Evolutionary conservation across 2,888 invertebrate species (phyloP).

Genomic region (Gryllus longicercus): DNA sequence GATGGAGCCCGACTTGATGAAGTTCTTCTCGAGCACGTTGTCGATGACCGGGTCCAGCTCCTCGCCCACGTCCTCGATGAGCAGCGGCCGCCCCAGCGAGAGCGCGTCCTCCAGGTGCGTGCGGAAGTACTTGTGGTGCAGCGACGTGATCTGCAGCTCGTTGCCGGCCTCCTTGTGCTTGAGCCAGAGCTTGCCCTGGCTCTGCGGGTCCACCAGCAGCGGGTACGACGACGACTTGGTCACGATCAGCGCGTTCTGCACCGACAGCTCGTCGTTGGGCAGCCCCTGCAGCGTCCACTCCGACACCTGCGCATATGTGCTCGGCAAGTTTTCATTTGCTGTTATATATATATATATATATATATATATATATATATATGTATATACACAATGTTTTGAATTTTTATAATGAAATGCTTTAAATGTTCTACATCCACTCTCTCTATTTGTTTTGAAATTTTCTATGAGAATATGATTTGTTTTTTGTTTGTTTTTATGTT

Average conservation of each 20-base stretch:
- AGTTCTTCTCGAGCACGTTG: slow-evolving; percentile 94
- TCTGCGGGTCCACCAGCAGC: slow-evolving; percentile 90
- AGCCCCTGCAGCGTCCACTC: slow-evolving; percentile 95
- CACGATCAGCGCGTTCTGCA: slow-evolving; percentile 94
- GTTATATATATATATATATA: no score
- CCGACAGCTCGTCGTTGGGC: slow-evolving; percentile 93
- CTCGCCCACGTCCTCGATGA: slow-evolving; percentile 93
- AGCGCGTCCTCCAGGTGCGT: slow-evolving; percentile 85
- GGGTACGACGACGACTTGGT: slow-evolving; percentile 95
- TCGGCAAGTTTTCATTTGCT: no score
- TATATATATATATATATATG: no score
- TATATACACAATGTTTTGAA: no score
- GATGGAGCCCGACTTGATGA: slow-evolving; percentile 94
- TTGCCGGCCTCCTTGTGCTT: slow-evolving; percentile 87
- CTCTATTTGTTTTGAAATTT: no score
- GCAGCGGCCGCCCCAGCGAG: slow-evolving; percentile 79
- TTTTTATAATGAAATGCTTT: no score
- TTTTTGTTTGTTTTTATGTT: no score
- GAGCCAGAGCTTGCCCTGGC: slow-evolving; percentile 96
- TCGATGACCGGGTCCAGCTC: slow-evolving; percentile 95
- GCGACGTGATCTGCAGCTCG: slow-evolving; percentile 84
- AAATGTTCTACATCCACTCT: no score
- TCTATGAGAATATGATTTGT: no score
- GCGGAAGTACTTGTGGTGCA: slow-evolving; percentile 95
- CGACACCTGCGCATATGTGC: slow-evolving; percentile 50